Conservation (phyloP, 2,797 vertebrate species). For the Hemitrygon akajei region DNA sequence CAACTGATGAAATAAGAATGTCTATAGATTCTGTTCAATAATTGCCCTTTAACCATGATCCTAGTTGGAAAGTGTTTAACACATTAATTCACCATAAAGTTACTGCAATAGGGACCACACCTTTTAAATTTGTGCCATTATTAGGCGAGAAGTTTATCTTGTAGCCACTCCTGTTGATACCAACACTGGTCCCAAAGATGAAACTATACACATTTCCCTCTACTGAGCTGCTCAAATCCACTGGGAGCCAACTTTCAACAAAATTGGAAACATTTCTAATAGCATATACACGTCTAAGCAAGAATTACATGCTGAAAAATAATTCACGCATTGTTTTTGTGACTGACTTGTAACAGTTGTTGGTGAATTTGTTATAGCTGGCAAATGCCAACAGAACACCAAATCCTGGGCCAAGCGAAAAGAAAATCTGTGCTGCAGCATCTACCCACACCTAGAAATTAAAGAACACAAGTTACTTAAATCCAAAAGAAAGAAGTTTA, state of each 20-base stretch:
- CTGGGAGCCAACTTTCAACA: neutral
- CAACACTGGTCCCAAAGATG: neutral
- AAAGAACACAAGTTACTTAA: constrained; percentile 41
- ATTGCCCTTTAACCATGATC: neutral
- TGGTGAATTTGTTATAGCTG: constrained; percentile 97
- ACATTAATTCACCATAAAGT: neutral
- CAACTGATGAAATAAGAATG: neutral
- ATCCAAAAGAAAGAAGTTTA: neutral
- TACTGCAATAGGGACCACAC: neutral
- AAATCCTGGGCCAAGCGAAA: constrained; percentile 93
- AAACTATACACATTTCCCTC: neutral
- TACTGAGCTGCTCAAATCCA: neutral
- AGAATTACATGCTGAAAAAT: neutral
- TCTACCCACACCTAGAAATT: constrained; percentile 85
- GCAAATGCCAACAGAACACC: constrained; percentile 90
- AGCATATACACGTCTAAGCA: neutral
- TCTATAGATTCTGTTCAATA: neutral
- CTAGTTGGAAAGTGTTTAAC: neutral
- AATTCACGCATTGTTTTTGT: neutral
- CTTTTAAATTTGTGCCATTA: neutral
- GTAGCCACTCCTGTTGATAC: neutral
- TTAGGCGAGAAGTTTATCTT: neutral
- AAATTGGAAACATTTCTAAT: neutral
- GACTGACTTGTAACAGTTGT: constrained; percentile 97
- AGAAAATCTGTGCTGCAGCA: constrained; percentile 96